phyloP scores from a whole-genome alignment of 2,888 invertebrate species.

The Drosophila borealis region DNA sequence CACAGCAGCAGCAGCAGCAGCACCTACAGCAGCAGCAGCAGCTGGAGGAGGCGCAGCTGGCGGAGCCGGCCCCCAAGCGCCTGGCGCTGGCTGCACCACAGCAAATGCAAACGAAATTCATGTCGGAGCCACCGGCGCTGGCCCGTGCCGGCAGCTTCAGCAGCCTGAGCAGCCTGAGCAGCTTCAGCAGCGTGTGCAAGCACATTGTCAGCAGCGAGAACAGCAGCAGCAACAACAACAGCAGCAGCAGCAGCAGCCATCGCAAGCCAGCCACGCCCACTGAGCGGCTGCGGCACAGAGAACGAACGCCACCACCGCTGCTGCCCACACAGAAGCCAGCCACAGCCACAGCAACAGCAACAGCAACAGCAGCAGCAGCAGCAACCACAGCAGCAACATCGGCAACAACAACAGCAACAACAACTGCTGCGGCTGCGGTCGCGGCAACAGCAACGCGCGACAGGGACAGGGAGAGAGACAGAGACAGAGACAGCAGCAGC shows the following conservation, averaged over 20 bases:
- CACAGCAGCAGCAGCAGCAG: no score
- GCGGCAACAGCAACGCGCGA: constrained; percentile 50
- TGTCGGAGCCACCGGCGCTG: constrained; percentile 70
- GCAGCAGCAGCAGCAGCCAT: constrained; percentile 26
- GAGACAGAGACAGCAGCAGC: constrained; percentile 62
- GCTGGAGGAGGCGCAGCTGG: constrained; percentile 28
- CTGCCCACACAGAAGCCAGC: constrained; percentile 57
- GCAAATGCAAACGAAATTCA: constrained; percentile 51
- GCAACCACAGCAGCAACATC: constrained; percentile 38
- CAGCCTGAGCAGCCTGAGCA: constrained; percentile 61
- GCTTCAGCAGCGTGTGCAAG: constrained; percentile 56
- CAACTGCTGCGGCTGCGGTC: constrained; percentile 45
- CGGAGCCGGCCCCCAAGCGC: constrained; percentile 62
- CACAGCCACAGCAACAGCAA: constrained; percentile 39
- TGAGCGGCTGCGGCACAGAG: constrained; percentile 44
- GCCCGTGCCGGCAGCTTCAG: constrained; percentile 70
- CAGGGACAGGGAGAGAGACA: constrained; percentile 55
- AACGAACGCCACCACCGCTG: constrained; percentile 62
- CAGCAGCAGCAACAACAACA: constrained; percentile 23
- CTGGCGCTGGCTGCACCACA: constrained; percentile 46
- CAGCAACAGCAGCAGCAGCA: constrained; percentile 35
- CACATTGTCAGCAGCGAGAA: constrained; percentile 38
- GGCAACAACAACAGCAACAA: constrained; percentile 38
- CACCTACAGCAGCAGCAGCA: constrained; percentile 8
- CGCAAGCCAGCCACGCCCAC: constrained; percentile 52